phyloP scores from a whole-genome alignment of 2,797 vertebrate species.

The Semaprochilodus insignis region DNA sequence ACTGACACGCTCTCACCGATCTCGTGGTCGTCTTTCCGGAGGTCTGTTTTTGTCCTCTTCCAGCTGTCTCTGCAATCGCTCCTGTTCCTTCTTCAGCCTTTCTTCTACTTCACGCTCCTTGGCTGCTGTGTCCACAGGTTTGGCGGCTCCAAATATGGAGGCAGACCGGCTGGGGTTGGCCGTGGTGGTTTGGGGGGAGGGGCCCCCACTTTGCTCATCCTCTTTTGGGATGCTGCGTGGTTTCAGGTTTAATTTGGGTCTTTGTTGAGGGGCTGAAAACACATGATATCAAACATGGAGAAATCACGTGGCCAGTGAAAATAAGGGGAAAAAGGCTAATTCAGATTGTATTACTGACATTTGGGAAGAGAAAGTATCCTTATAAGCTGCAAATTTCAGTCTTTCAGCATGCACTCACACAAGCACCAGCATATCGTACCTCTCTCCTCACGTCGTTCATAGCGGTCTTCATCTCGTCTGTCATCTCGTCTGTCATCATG shows the following conservation, averaged over 20 bases:
- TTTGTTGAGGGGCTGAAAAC: constrained; percentile 76
- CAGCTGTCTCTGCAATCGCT: constrained; percentile 89
- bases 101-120: constrained; percentile 94
- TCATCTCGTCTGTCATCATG: constrained; percentile 82
- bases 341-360: neutral
- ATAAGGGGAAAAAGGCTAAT: neutral
- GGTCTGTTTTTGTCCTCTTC: constrained; percentile 87
- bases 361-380: neutral
- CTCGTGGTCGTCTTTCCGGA: constrained; percentile 86
- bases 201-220: constrained; percentile 78
- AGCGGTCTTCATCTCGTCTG: constrained; percentile 81
- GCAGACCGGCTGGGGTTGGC: constrained; percentile 79
- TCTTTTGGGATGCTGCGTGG: constrained; percentile 91
- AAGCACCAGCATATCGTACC: constrained; percentile 68
- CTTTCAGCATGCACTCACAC: neutral
- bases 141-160: constrained; percentile 92
- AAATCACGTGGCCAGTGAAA: neutral
- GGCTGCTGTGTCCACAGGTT: constrained; percentile 92
- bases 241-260: constrained; percentile 93
- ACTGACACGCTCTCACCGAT: constrained; percentile 70
- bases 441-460: constrained; percentile 84
- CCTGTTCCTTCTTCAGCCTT: constrained; percentile 93
- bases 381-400: neutral
- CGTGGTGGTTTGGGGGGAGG: constrained; percentile 67
- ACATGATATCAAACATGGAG: neutral